Base-by-base conservation (phyloP, 1,140 invertebrate genomes). In the Hyphantria cunea region DNA sequence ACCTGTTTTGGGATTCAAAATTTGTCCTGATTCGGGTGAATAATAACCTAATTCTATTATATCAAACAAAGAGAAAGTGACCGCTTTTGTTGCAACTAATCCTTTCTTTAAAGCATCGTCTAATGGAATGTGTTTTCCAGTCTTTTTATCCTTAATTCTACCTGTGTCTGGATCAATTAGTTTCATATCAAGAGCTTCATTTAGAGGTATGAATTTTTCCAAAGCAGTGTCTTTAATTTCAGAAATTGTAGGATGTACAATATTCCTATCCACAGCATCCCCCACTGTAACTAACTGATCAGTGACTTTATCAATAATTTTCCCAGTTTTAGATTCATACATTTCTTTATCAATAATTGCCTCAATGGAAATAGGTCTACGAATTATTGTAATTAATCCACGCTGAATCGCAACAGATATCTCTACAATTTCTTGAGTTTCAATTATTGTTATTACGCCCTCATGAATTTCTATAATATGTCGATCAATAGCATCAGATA, bases 201-300 rank as follows among this genome's bases (percentile, higher is more conserved):
- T 93, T 13, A 96, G 82, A n/a, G 94, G 92, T 1, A 95, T 82
- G 73, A 94, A 95, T 56, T 92, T 92, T 52, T 95, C 93, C 48
- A 92, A 93, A 74, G 93, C 93, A 0, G 94, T 94, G 78, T 98
- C 95, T 82, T 95, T 95, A 70, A 96, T 95, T 81, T 95, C 93
- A n/a, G 95, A 96, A 66, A 96, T 96, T 64, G 95, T 95, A 2
- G 95, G 93, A 90, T 98, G 95, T 31, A 98, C 93, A 51, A 98
- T 93, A 64, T 95, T 94, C 78, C 95, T 93, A 74, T 94, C 93
- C 41, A 98, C 93, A 10, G 95, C 95, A 78, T 97, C 95, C 67
- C 94, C 91, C 12, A 98, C 85, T 66, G 94, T 92, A 6, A 97
- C 92, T 48, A 92, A 85, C 83, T 95, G 93, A 68, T 94, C 93